Evolutionary conservation across 2,113 vertebrate species (phyloP), one percentile per base, ranked within the genome.

Genomic region (Craseonycteris thonglongyai): DNA sequence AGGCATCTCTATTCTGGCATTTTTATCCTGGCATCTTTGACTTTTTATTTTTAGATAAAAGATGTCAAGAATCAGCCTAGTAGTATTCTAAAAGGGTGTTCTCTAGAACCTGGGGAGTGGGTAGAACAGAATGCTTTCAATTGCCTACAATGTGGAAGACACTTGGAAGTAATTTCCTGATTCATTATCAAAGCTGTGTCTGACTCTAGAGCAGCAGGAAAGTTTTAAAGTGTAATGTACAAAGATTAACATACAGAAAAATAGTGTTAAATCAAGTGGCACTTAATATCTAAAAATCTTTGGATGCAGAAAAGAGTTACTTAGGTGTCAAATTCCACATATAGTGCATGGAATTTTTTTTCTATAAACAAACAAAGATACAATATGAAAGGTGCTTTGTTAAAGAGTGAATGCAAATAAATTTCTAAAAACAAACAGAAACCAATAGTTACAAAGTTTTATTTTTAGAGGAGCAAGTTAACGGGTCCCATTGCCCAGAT

Each of bases 401-500:
- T 61, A 72, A 78, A 89, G 65, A 74, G 97, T 69, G 5, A 85
- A 90, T 91, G 89, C 45, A 90, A 82, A 74, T 81, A 12, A 83
- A 63, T 5, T 74, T 96, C 76, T 26, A 66, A 84, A 87, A 97
- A 85, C 61, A 79, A 92, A 14, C 65, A 42, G 88, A 92, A 97
- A 92, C 91, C 97, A 95, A 95, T 96, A 91, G 94, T 93, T 95
- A 54, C 93, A 22, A 96, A 61, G 47, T 96, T 97, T 95, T 58
- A 81, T 96, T 97, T 97, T 96, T 72, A 93, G 84, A 98, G 89
- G 87, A 94, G 87, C 66, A 58, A 97, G 18, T 68, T 96, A 97
- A 97, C 81, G 98, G 93, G 93, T 96, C 98, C 97, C 96, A 96
- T 97, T 97, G 98, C 96, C 97, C 97, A 96, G 96, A 97, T 97